phyloP scores from a whole-genome alignment of 1,140 invertebrate species.

The Drosophila persimilis region DNA sequence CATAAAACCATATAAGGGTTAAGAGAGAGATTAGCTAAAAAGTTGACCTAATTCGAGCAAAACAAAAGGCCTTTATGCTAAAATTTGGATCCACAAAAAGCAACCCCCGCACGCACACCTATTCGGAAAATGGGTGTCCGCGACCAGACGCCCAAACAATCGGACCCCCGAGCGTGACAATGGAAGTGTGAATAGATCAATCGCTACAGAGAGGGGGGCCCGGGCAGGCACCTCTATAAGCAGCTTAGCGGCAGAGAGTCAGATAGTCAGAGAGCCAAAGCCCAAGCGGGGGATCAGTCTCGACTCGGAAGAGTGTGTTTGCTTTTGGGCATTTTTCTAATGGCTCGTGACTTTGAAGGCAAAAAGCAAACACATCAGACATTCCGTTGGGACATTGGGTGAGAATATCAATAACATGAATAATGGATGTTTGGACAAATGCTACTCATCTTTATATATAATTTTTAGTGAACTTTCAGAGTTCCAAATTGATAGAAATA shows the following conservation, averaged over 20 bases:
- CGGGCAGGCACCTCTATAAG: conserved; percentile 33
- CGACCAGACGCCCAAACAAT: conserved; percentile 11
- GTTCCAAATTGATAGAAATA: no score
- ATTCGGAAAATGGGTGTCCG: conserved; percentile 23
- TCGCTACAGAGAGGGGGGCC: conserved; percentile 13
- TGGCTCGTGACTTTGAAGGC: not conserved
- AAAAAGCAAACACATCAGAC: no score
- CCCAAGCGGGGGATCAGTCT: conserved; percentile 22
- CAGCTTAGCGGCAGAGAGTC: conserved; percentile 39
- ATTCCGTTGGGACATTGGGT: no score
- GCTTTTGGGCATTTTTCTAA: conserved; percentile 33
- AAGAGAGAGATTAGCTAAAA: conserved; percentile 50
- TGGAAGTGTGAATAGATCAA: conserved; percentile 72
- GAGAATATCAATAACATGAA: no score
- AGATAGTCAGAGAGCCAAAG: not conserved
- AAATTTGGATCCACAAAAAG: conserved; percentile 51
- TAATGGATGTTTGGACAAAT: no score
- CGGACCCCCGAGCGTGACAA: conserved; percentile 49
- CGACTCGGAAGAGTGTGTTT: not conserved
- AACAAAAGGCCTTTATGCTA: conserved; percentile 63
- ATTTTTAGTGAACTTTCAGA: no score
- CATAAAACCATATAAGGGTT: conserved; percentile 32
- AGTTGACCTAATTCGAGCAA: conserved; percentile 58
- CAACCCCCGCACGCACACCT: conserved; percentile 29
- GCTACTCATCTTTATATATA: no score